Evolutionary conservation across 2,797 vertebrate genomes (phyloP), one percentile per base, ranked within the genome.

Genomic region (Lutjanus argentimaculatus): DNA sequence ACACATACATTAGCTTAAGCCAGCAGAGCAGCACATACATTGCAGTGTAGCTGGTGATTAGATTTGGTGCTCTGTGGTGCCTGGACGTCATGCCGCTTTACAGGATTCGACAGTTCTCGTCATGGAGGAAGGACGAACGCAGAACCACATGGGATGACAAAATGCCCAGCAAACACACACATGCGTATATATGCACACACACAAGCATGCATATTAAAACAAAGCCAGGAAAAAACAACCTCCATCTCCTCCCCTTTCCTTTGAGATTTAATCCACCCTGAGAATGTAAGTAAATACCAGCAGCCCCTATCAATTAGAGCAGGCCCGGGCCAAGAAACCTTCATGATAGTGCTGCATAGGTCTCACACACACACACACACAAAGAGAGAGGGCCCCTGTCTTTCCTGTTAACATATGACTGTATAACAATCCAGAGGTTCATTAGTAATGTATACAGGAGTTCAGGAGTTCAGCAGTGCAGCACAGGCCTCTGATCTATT

Each of bases 211-310:
- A 91, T 75, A 89, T 86, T 77, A 86, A 91, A 81, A 87, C 73
- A 82, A 87, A 89, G 85, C 78, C 16, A 67, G 64, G 46, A 81
- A 85, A 91, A 90, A 91, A 89, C 65, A 84, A 75, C 61, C 72
- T 75, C 76, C 68, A 82, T 87, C 77, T 79, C 75, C 79, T 85
- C 71, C 77, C 52, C 73, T 82, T 85, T 77, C 88, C 92, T 92
- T 88, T 90, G 89, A 94, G 91, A 93, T 89, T 87, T 88, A 93
- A 93, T 91, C 91, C 85, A 71, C 77, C 84, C 75, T 40, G 86
- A 90, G 86, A 92, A 92, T 84, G 89, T 89, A 93, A 91, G 89
- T 92, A 92, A 91, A 93, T 90, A 92, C 90, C 89, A 92, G 88
- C 85, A 90, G 87, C 91, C 88, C 85, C 90, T 86, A 91, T 94